Evolutionary conservation across 2,113 vertebrate species (phyloP).

Genomic region (Bolborhynchus lineola): DNA sequence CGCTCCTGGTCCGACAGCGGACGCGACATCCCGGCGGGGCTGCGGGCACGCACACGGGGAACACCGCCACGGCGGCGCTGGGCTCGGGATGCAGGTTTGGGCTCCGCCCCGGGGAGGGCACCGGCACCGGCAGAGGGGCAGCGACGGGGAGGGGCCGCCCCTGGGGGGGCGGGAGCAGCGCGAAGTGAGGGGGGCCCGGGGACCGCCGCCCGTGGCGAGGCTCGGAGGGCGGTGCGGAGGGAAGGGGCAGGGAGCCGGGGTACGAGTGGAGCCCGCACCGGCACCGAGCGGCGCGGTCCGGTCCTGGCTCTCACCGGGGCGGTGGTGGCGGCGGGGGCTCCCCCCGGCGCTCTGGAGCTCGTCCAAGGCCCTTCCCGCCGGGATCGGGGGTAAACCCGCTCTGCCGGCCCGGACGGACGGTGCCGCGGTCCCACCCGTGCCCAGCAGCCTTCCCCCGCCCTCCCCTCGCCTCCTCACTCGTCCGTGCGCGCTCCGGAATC

Average conservation of each 20-base stretch:
- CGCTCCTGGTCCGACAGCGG: conserved; percentile 91
- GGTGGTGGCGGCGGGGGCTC: not conserved
- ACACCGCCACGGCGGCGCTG: not conserved
- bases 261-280: too few relatives aligned
- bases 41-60: not conserved
- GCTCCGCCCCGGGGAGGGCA: not conserved
- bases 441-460: not conserved
- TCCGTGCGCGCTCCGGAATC: not conserved
- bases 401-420: too few relatives aligned
- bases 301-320: not conserved
- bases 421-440: too few relatives aligned
- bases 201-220: not conserved
- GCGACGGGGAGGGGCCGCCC: not conserved
- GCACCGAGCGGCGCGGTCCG: not conserved
- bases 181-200: accelerated
- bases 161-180: not conserved
- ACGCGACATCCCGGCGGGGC: conserved; percentile 76
- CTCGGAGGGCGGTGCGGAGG: too few relatives aligned
- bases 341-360: not conserved
- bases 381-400: not conserved
- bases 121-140: not conserved
- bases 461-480: not conserved
- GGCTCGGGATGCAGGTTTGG: not conserved
- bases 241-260: not conserved
- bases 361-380: not conserved